These are phyloP conservation scores for Metopolophium dirhodum DNA, from an alignment of 1,140 invertebrate genomes.

Conservation along the genomic window DNA sequence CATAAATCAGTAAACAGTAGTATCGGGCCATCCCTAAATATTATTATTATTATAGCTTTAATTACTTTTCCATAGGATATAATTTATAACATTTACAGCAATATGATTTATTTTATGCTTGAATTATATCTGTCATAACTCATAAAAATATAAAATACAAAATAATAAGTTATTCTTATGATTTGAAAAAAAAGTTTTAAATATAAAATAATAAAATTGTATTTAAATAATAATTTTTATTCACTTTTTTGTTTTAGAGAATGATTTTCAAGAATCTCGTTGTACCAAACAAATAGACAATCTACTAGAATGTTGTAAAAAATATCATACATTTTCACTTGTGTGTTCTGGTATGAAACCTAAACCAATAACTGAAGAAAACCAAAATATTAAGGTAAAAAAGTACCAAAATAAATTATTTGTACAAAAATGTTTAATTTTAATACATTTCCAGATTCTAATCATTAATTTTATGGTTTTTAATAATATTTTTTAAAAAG, in stretches of 20 bases:
- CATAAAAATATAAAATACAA: not conserved
- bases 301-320: slow-evolving; percentile 72
- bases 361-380: slow-evolving; percentile 61
- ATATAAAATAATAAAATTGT: not conserved
- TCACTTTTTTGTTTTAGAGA: slow-evolving; percentile 65
- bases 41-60: too few relatives aligned
- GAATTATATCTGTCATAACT: not conserved
- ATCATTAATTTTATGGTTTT: too few relatives aligned
- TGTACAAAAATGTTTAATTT: not conserved
- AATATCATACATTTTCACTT: slow-evolving; percentile 67
- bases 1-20: too few relatives aligned
- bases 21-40: too few relatives aligned
- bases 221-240: not conserved
- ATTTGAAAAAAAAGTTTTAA: too few relatives aligned
- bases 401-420: not conserved
- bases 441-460: not conserved
- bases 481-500: not conserved
- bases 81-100: too few relatives aligned
- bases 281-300: slow-evolving; percentile 70
- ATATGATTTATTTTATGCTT: too few relatives aligned
- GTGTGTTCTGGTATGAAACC: slow-evolving; percentile 74
- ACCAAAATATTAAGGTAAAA: not conserved
- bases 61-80: too few relatives aligned
- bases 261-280: slow-evolving; percentile 71
- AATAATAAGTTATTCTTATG: not conserved